These are phyloP conservation scores for Mythimna vitellina DNA, from an alignment of 2,888 invertebrate species.

Conservation along the genomic window DNA sequence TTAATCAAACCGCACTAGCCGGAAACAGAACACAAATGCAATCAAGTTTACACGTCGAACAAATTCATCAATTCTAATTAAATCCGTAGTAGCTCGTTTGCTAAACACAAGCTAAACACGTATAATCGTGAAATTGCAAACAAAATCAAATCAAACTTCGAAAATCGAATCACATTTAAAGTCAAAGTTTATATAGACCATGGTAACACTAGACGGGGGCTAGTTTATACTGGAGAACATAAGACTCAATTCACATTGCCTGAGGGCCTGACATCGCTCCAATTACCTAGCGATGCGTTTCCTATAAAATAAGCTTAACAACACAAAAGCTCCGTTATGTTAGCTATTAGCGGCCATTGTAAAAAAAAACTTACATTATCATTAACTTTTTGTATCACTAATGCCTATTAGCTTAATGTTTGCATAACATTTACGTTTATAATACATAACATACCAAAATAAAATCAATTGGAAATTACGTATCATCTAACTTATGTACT, in stretches of 20 bases:
- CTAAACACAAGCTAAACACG: constrained; percentile 24
- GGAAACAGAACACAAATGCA: constrained; percentile 4
- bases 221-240: constrained; percentile 33
- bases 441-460: neutral
- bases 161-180: constrained; percentile 54
- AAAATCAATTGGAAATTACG: neutral
- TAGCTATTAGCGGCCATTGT: constrained; percentile 6
- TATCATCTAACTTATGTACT: too few species aligned
- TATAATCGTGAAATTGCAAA: constrained; percentile 48
- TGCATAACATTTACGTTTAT: neutral
- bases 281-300: constrained; percentile 40
- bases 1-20: constrained; percentile 1
- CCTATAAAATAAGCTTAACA: constrained; percentile 22
- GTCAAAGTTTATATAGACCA: constrained; percentile 52
- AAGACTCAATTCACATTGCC: constrained; percentile 33
- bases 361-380: neutral
- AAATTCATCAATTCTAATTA: constrained; percentile 38
- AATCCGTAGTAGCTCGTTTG: constrained; percentile 10
- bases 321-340: constrained; percentile 2
- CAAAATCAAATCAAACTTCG: constrained; percentile 62
- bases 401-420: neutral
- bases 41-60: constrained; percentile 21
- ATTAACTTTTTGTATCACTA: neutral
- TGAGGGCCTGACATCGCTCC: constrained; percentile 21
- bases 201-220: constrained; percentile 39